Conservation (phyloP, 2,797 vertebrate genomes). For the Saxicola maurus region DNA sequence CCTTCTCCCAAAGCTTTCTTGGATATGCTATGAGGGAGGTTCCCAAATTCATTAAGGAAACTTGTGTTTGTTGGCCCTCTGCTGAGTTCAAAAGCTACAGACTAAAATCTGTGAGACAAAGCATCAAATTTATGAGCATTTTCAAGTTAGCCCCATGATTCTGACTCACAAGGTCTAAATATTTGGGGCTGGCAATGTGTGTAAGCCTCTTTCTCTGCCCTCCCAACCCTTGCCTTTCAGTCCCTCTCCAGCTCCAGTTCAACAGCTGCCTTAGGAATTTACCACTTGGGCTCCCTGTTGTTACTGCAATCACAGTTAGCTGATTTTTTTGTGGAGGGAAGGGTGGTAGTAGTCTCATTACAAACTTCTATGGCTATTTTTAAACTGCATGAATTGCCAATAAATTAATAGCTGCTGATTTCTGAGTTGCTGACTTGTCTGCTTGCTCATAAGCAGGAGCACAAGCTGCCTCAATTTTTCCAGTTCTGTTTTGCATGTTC, state of each 20-base stretch:
- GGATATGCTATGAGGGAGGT: neutral
- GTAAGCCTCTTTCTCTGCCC: neutral
- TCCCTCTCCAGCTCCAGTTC: neutral
- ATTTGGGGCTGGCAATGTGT: neutral
- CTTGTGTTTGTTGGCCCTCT: neutral
- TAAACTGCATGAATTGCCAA: neutral
- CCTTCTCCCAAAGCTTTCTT: neutral
- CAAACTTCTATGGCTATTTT: neutral
- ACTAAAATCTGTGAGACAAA: neutral
- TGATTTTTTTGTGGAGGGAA: neutral
- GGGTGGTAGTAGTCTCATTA: neutral
- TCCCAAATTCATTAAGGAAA: neutral
- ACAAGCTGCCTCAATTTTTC: slow-evolving; percentile 2
- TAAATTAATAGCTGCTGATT: slow-evolving; percentile 2
- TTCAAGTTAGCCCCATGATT: neutral
- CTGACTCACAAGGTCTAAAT: neutral
- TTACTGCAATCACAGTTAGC: neutral
- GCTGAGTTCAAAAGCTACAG: neutral
- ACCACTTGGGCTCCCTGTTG: neutral
- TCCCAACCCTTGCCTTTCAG: neutral
- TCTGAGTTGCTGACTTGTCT: slow-evolving; percentile 22
- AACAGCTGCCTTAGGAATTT: neutral
- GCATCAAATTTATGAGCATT: neutral
- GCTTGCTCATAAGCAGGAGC: neutral
- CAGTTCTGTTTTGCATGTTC: slow-evolving; percentile 13